Base-by-base conservation (phyloP, 2,113 vertebrate genomes). In the Mormyrus lacerda region DNA sequence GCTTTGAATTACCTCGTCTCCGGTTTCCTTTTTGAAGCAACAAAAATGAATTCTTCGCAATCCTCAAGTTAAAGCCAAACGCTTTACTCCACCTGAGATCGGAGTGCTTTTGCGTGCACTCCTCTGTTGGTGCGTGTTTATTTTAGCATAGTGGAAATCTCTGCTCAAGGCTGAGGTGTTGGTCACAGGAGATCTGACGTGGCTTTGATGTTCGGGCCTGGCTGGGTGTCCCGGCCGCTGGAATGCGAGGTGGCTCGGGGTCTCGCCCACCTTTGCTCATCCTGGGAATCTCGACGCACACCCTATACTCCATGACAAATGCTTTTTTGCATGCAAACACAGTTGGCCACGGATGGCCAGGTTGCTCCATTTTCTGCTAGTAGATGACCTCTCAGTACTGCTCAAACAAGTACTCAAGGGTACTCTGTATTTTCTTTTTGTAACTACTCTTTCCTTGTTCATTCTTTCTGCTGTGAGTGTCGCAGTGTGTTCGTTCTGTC, bases 311-410 rank as follows among this genome's bases (percentile, higher is more conserved):
- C 61, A 1, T 79, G 73, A 39, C 35, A 1, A 35, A 42, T 79
- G 31, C 73, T 19, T 79, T 15, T 79, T 42, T 35, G 73, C 73
- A 7, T 42, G 31, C 19, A 24, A 24, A 45, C 24, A 31, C 44
- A 76, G 45, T 58, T 24, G 61, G 58, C 27, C 87, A 27, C 11
- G 39, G 27, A 91, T 48, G n/a, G 44, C 17, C 83, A 55, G 84
- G 86, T 9, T 87, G 90, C 27, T 82, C 73, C 89, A 88, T 91
- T 90, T 90, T 86, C n/a, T 47, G 27, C 90, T 91, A 90, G 91
- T 91, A 90, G 91, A 45, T 42, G 55, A 47, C 89, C 89, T 83
- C 85, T 88, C 88, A 88, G 42, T 85, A 58, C 88, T 88, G 7
- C 31, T 91, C 87, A 87, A 91, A 87, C 61, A 35, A 89, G 8